These are phyloP conservation scores for Conistra vaccinii DNA, from an alignment of 2,888 invertebrate genomes.

Conservation along the genomic window DNA sequence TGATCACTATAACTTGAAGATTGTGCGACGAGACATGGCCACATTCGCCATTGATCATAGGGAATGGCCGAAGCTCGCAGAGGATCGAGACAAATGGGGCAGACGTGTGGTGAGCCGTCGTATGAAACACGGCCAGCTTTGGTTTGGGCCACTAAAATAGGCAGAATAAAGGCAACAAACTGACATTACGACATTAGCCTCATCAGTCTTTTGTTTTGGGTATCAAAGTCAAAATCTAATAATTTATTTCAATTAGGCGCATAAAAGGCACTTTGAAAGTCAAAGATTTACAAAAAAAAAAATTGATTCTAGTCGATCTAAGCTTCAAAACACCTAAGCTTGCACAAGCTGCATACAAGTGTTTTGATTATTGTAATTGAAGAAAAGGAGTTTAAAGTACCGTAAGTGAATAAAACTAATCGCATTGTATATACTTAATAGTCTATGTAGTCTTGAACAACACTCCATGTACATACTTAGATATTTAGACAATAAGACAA, in stretches of 20 bases:
- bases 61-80: constrained; percentile 58
- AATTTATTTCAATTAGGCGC: no score
- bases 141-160: constrained; percentile 35
- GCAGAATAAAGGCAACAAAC: constrained; percentile 12
- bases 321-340: no score
- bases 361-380: neutral
- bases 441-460: neutral
- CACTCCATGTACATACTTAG: neutral
- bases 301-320: no score
- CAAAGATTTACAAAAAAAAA: no score
- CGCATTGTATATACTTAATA: neutral
- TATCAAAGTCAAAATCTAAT: no score
- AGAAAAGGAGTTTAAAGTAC: neutral
- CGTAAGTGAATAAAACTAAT: neutral
- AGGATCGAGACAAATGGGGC: constrained; percentile 61
- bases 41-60: constrained; percentile 63
- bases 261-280: no score
- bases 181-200: constrained; percentile 18
- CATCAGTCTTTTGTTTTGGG: constrained; percentile 5
- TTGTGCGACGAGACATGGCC: constrained; percentile 49
- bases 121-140: constrained; percentile 55
- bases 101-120: constrained; percentile 60
- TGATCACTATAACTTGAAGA: constrained; percentile 51
- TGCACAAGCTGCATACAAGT: neutral
- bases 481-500: neutral